Base-by-base conservation (phyloP, 2,113 vertebrate species). In the Cavia aperea region DNA sequence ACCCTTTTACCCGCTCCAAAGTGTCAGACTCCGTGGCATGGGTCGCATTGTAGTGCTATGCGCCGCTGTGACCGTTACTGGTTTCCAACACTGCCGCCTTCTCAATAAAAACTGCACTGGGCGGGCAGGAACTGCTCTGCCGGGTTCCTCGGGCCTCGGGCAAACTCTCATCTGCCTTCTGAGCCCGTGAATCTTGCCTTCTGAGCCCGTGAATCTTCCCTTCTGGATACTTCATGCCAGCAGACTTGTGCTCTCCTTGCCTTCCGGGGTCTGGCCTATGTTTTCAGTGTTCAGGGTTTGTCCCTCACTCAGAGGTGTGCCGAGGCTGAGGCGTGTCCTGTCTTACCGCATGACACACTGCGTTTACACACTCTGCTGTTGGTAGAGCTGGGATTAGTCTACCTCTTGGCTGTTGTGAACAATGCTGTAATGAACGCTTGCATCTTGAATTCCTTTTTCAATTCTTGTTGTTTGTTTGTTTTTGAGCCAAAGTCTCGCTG, bases 341-440 rank as follows among this genome's bases (percentile, higher is more conserved):
- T 16, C 1, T 21, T 24, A 12, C n/a, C 16, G 9, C 21, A 4
- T 10, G 13, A 2, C 70, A 12, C 4, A 24, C 23, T 43, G n/a
- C 0, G 70, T 43, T 39, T 43, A 24, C 6, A n/a, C n/a, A 11
- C n/a, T 73, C n/a, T 73, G 70, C 33, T 19, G 33, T 43, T 24
- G 70, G 4, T 24, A 43, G 66, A 70, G 70, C 12, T 39, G 23
- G n/a, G n/a, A 1, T 43, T 43, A 23, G 23, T 73, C 73, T 31
- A n/a, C 63, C 13, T 73, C n/a, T 33, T 81, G 56, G 31, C 86
- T 73, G 0, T 49, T 72, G 89, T 83, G 31, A 93, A 36, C 46
- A 60, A 43, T 79, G 39, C 49, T 85, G 8, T 60, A 60, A 29
- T 29, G 29, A 93, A 73, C 39, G 66, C 3, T 72, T 72, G 60